Evolutionary conservation across 2,888 invertebrate species (phyloP).

Genomic region (Microchrysa polita): DNA sequence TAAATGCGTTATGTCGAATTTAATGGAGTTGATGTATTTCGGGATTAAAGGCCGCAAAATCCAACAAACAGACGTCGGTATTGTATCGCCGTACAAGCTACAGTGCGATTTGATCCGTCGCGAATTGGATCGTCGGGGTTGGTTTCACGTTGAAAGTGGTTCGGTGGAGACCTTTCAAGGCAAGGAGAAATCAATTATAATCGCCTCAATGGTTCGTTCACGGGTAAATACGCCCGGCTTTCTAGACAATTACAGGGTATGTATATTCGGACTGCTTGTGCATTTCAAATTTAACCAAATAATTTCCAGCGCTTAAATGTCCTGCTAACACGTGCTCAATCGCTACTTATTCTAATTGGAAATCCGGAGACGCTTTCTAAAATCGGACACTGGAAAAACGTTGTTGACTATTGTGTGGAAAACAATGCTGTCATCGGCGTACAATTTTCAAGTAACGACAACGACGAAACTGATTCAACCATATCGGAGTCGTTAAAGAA

Average conservation of each 20-base stretch:
- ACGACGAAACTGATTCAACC: slow-evolving; percentile 23
- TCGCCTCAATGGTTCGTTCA: slow-evolving; percentile 83
- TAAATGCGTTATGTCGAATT: slow-evolving; percentile 68
- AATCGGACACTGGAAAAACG: slow-evolving; percentile 55
- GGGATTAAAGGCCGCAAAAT: slow-evolving; percentile 65
- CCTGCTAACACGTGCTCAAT: slow-evolving; percentile 70
- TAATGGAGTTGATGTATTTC: slow-evolving; percentile 66
- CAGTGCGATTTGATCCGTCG: slow-evolving; percentile 63
- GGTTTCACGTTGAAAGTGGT: slow-evolving; percentile 72
- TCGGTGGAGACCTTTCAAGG: slow-evolving; percentile 91
- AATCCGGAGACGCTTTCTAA: slow-evolving; percentile 61
- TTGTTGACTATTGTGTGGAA: slow-evolving; percentile 57
- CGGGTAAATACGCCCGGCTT: slow-evolving; percentile 56
- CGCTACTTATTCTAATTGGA: slow-evolving; percentile 69
- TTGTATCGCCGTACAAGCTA: slow-evolving; percentile 69
- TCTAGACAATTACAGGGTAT: slow-evolving; percentile 58
- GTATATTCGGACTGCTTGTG: slow-evolving; percentile 44
- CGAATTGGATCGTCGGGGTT: slow-evolving; percentile 56
- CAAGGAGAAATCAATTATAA: slow-evolving; percentile 82
- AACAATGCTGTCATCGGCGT: slow-evolving; percentile 49
- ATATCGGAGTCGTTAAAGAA: slow-evolving; percentile 7
- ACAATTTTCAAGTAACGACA: neutral
- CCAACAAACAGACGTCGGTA: slow-evolving; percentile 67
- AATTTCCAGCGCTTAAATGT: slow-evolving; percentile 71
- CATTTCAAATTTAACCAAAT: neutral